Evolutionary conservation across 2,797 vertebrate species (phyloP).

Genomic region (Carcharodon carcharias): DNA sequence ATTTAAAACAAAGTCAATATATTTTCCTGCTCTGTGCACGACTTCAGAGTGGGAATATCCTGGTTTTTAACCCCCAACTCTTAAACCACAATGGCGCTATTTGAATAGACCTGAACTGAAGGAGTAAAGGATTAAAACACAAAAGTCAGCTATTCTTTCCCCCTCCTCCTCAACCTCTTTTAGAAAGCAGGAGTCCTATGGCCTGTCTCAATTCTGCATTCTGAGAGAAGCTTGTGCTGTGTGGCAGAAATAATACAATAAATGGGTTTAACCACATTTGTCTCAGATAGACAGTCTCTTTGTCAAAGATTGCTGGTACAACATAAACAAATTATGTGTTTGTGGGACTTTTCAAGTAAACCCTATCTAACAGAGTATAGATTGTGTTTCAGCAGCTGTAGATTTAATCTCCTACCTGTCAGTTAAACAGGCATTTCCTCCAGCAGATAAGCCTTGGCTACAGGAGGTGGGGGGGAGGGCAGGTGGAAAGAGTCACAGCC

Average conservation of each 20-base stretch:
- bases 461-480: slow-evolving; percentile 45
- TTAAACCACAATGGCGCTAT: neutral
- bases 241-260: slow-evolving; percentile 70
- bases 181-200: slow-evolving; percentile 69
- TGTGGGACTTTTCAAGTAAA: slow-evolving; percentile 63
- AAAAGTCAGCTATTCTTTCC: slow-evolving; percentile 81
- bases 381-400: slow-evolving; percentile 70
- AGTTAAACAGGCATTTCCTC: slow-evolving; percentile 73
- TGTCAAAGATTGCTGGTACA: slow-evolving; percentile 63
- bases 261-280: slow-evolving; percentile 70
- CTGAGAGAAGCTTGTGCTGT: slow-evolving; percentile 65
- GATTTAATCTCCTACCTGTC: slow-evolving; percentile 79
- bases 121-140: neutral
- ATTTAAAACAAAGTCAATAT: neutral
- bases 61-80: neutral
- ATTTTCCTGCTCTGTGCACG: neutral
- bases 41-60: no score
- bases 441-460: slow-evolving; percentile 63
- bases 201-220: slow-evolving; percentile 71
- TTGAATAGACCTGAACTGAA: neutral
- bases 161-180: slow-evolving; percentile 44
- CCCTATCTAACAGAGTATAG: slow-evolving; percentile 62
- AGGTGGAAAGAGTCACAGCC: slow-evolving; percentile 53
- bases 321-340: slow-evolving; percentile 71
- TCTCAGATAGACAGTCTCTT: slow-evolving; percentile 71